Percentiles rank a stretch among this genome's conserved stretches.
These are phyloP conservation scores for Siniperca chuatsi DNA, from an alignment of 2,113 vertebrate species.

Conservation along the genomic window DNA sequence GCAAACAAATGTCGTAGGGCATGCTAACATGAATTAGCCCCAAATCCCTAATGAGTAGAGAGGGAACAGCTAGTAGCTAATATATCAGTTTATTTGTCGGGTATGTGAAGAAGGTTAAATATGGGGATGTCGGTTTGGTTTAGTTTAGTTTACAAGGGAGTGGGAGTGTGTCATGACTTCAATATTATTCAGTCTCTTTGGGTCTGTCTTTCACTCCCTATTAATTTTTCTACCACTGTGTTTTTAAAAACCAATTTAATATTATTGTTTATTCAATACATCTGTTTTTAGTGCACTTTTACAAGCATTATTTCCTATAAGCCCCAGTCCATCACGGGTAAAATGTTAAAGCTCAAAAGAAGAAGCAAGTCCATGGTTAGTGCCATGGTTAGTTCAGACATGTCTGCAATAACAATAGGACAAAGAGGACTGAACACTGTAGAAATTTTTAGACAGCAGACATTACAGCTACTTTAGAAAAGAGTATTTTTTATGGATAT, in stretches of 20 bases:
- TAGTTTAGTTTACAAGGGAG: slow-evolving; percentile 31
- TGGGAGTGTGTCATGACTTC: slow-evolving; percentile 30
- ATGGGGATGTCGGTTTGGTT: background rate
- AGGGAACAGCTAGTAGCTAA: slow-evolving; percentile 38
- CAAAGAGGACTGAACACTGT: too few relatives aligned
- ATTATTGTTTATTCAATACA: too few relatives aligned
- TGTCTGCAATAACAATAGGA: too few relatives aligned
- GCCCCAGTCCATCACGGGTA: too few relatives aligned
- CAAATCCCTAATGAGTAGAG: slow-evolving; percentile 27
- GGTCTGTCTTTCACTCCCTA: slow-evolving; percentile 13
- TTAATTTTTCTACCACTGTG: background rate
- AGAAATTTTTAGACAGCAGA: too few relatives aligned
- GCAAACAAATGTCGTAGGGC: slow-evolving; percentile 21
- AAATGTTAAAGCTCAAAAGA: too few relatives aligned
- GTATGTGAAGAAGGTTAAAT: slow-evolving; percentile 18
- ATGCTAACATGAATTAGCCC: slow-evolving; percentile 11
- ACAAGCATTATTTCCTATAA: too few relatives aligned
- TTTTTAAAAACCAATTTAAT: background rate
- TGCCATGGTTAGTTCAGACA: too few relatives aligned
- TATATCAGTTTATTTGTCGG: slow-evolving; percentile 21
- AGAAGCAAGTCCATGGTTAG: too few relatives aligned
- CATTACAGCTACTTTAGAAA: too few relatives aligned
- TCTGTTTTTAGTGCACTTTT: too few relatives aligned
- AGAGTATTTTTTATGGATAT: too few relatives aligned
- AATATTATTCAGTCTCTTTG: slow-evolving; percentile 8